phyloP scores from a whole-genome alignment of 2,888 invertebrate species.

The Hirtodrosophila confusa region DNA sequence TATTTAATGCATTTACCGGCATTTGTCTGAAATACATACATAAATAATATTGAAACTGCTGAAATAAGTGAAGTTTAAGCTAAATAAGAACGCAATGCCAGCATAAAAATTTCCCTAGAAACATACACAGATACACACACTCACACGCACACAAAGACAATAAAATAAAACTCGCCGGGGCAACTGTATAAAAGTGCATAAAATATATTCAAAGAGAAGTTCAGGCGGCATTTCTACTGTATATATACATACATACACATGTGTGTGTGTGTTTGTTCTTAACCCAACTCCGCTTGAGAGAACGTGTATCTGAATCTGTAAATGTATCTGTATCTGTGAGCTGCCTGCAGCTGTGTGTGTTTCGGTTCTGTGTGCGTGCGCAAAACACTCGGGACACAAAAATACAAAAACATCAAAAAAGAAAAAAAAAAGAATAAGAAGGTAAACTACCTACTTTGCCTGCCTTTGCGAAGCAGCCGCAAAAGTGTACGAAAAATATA shows the following conservation, averaged over 20 bases:
- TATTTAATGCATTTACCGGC: constrained; percentile 56
- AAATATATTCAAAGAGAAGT: constrained; percentile 32
- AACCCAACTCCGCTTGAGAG: constrained; percentile 24
- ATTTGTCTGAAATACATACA: constrained; percentile 31
- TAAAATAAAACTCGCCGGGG: constrained; percentile 22
- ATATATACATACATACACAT: too few relatives aligned
- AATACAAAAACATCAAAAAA: constrained; percentile 18
- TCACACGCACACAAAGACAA: constrained; percentile 5
- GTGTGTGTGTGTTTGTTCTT: constrained; percentile 32
- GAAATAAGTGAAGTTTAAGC: constrained; percentile 34
- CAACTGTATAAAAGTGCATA: constrained; percentile 51
- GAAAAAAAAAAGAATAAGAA: constrained; percentile 33
- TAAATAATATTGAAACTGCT: constrained; percentile 7
- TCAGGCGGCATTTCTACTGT: constrained; percentile 41
- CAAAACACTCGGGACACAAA: constrained; percentile 56
- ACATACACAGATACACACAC: constrained; percentile 24
- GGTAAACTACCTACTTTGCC: constrained; percentile 79
- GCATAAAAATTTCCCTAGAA: constrained; percentile 62
- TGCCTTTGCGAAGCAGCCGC: constrained; percentile 68
- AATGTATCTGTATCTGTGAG: constrained; percentile 30
- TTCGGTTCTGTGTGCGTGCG: constrained; percentile 49
- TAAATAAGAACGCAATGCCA: constrained; percentile 63
- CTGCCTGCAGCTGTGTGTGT: constrained; percentile 29
- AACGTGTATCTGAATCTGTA: constrained; percentile 16
- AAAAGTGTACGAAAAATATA: constrained; percentile 76